phyloP scores from a whole-genome alignment of 2,888 invertebrate species.

The Drosophila formosana region DNA sequence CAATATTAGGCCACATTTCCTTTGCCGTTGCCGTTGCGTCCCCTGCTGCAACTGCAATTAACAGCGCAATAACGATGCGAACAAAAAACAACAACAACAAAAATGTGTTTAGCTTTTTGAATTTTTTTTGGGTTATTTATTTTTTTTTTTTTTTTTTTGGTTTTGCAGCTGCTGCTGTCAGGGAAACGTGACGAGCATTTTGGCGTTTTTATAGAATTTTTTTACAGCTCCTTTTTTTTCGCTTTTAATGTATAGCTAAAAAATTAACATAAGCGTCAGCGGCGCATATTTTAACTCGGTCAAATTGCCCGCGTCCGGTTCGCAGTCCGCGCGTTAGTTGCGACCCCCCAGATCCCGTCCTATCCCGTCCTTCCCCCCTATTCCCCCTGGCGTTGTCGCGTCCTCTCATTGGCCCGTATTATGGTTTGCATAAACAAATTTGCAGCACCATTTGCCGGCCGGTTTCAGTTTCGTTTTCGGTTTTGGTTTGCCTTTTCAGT shows the following conservation, averaged over 20 bases:
- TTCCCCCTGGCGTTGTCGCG: neutral
- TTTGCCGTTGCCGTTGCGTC: constrained; percentile 9
- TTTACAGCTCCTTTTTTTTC: constrained; percentile 42
- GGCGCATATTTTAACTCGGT: constrained; percentile 78
- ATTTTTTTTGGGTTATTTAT: constrained; percentile 21
- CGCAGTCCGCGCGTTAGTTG: constrained; percentile 13
- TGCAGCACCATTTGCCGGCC: constrained; percentile 74
- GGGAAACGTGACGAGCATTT: constrained; percentile 73
- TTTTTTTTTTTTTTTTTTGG: constrained; percentile 26
- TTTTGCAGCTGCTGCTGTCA: constrained; percentile 59
- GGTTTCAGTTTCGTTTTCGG: constrained; percentile 51
- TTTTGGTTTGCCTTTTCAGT: constrained; percentile 25
- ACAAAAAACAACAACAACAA: constrained; percentile 22
- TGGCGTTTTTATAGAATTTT: constrained; percentile 57
- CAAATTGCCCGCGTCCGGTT: constrained; percentile 77
- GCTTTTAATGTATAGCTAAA: constrained; percentile 45
- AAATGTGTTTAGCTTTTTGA: constrained; percentile 52
- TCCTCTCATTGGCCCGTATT: constrained; percentile 33
- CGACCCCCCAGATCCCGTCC: constrained; percentile 1
- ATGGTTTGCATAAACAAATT: constrained; percentile 73
- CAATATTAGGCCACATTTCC: constrained; percentile 71
- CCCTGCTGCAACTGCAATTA: constrained; percentile 65
- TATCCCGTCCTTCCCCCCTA: constrained; percentile 1
- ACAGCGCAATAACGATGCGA: constrained; percentile 58
- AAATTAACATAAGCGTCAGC: constrained; percentile 77